Evolutionary conservation across 2,797 vertebrate genomes (phyloP), one percentile per base, ranked within the genome.

Genomic region (Sebastes matsubarae): DNA sequence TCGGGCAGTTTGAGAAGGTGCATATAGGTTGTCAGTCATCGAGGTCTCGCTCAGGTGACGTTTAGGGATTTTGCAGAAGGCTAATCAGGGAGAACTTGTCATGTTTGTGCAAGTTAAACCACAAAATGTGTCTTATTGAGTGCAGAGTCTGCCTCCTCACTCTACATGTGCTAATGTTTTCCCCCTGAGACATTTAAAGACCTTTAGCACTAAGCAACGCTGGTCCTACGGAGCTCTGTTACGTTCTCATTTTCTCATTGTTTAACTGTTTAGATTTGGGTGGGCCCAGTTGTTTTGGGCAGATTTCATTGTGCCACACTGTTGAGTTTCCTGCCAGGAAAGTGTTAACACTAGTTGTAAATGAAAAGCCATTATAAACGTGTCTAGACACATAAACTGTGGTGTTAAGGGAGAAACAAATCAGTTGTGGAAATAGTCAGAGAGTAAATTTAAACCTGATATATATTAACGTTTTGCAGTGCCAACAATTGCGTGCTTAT

Each of bases 321-420:
- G 63, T 79, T 60, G 67, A 73, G 76, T 67, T 82, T 84, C 80
- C 75, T 86, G 88, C 80, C 91, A 93, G 89, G 87, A 88, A 87
- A 92, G 74, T 76, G 68, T 60, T 81, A 88, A 88, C 84, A 71
- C 71, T 76, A 80, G 79, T 69, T 82, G 80, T 83, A 90, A 87
- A 83, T 81, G 80, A 65, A 90, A 85, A 86, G 84, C 74, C 81
- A 84, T 83, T 86, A 86, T 75, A 69, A 84, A 88, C 29, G 72
- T 77, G 89, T 93, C 88, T 89, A 89, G 92, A 94, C 82, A 68
- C 81, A 92, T 93, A 90, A 92, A 92, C 63, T 34, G 22, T 14
- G 73, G 57, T 68, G 64, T 74, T 72, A 83, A 89, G 60, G 55
- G 34, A 60, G 34, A 83, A 86, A 85, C 52, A 65, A 72, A 58